phyloP scores from a whole-genome alignment of 2,797 vertebrate genomes.

The Ambastaia sidthimunki region DNA sequence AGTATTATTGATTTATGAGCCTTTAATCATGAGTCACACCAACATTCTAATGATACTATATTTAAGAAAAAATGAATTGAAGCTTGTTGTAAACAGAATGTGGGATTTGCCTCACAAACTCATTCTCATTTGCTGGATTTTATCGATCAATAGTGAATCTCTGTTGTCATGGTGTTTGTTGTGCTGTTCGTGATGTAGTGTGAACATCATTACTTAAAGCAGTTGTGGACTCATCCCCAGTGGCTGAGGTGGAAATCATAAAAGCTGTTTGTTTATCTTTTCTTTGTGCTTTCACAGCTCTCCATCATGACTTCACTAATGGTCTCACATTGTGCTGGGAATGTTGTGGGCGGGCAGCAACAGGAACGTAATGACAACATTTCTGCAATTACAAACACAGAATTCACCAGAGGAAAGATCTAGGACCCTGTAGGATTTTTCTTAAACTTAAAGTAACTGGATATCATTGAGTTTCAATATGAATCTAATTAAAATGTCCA shows the following conservation, averaged over 20 bases:
- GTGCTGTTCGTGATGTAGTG: slow-evolving; percentile 23
- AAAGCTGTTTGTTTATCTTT: slow-evolving; percentile 45
- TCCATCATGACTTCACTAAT: slow-evolving; percentile 45
- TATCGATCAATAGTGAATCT: slow-evolving; percentile 17
- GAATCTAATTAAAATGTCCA: not conserved
- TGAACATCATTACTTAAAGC: slow-evolving; percentile 28
- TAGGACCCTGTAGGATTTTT: not conserved
- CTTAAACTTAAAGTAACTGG: not conserved
- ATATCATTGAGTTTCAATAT: not conserved
- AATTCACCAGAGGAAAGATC: slow-evolving; percentile 1
- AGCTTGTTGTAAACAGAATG: not conserved
- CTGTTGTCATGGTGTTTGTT: slow-evolving; percentile 28
- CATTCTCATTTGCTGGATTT: slow-evolving; percentile 21
- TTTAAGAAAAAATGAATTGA: not conserved
- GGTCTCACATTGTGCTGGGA: slow-evolving; percentile 31
- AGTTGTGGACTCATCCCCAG: slow-evolving; percentile 21
- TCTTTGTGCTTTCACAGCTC: slow-evolving; percentile 6
- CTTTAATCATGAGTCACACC: too few relatives aligned
- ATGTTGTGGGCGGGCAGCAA: slow-evolving; percentile 1
- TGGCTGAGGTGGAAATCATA: slow-evolving; percentile 25
- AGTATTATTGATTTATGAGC: not conserved
- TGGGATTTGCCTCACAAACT: not conserved
- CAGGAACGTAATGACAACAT: slow-evolving; percentile 1
- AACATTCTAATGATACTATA: not conserved
- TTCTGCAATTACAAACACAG: slow-evolving; percentile 3